A percentile compares a stretch with the other conserved stretches of the same genome.
Evolutionary conservation across 2,888 invertebrate species (phyloP).

Genomic region (Bombyx huttoni): DNA sequence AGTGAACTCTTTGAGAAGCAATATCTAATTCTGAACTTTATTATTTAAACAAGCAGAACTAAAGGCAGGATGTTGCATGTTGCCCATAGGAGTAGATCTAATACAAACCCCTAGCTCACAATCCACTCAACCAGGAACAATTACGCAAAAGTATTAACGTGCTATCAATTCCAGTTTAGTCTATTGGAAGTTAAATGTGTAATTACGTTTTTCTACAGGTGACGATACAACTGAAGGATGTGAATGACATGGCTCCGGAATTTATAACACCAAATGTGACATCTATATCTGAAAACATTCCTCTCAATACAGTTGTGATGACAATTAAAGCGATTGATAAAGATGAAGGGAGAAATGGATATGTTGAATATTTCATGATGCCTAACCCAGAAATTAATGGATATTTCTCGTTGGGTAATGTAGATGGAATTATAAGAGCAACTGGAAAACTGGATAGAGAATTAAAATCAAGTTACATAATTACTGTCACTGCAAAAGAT

Average conservation of each 20-base stretch:
- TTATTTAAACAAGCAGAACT: too few relatives aligned
- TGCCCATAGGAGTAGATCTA: too few relatives aligned
- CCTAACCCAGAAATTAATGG: constrained; percentile 76
- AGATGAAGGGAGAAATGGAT: constrained; percentile 93
- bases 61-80: too few relatives aligned
- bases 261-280: constrained; percentile 87
- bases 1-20: too few relatives aligned
- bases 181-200: too few relatives aligned
- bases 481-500: constrained; percentile 88
- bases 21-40: too few relatives aligned
- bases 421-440: constrained; percentile 89
- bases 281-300: constrained; percentile 86
- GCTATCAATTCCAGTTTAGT: too few relatives aligned
- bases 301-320: constrained; percentile 88
- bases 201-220: constrained; percentile 73
- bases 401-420: constrained; percentile 86
- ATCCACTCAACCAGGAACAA: too few relatives aligned
- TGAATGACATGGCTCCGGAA: constrained; percentile 92
- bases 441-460: constrained; percentile 91
- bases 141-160: too few relatives aligned
- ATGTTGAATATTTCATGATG: constrained; percentile 87
- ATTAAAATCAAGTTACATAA: constrained; percentile 79
- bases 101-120: too few relatives aligned
- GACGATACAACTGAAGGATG: constrained; percentile 87
- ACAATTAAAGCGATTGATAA: constrained; percentile 90